These are phyloP conservation scores for Aptenodytes forsteri DNA, from an alignment of 2,113 vertebrate genomes.

Conservation along the genomic window DNA sequence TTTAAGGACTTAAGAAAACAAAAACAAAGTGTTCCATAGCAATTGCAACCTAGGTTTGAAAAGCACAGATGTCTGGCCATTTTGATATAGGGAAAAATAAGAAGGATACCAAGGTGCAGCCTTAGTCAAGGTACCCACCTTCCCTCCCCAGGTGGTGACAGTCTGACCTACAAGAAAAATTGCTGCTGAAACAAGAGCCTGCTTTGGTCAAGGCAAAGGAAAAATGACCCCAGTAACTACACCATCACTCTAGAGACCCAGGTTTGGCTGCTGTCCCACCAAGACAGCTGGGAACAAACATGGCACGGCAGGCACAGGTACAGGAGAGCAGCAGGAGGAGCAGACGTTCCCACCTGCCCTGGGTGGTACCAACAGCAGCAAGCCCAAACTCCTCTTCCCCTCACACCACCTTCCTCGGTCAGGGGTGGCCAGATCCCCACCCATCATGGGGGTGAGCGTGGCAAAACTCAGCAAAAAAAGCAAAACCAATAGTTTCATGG, in stretches of 20 bases:
- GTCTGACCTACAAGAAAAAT: neutral
- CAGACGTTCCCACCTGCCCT: neutral
- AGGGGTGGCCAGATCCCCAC: neutral
- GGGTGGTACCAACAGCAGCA: neutral
- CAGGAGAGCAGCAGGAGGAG: neutral
- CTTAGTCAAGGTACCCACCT: neutral
- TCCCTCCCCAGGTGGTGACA: neutral
- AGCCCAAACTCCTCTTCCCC: neutral
- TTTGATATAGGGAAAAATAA: neutral
- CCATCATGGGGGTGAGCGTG: fast-evolving
- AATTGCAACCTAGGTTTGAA: slow-evolving; percentile 4
- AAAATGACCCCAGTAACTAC: neutral
- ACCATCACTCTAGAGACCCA: neutral
- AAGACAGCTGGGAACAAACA: neutral
- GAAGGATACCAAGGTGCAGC: neutral
- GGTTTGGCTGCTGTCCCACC: neutral
- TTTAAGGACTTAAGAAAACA: neutral
- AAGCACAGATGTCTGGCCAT: neutral
- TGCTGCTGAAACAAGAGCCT: neutral
- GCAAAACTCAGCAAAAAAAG: neutral
- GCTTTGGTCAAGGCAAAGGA: neutral
- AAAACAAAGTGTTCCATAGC: neutral
- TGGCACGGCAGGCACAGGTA: neutral
- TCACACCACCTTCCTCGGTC: neutral
- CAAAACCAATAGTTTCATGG: neutral